Evolutionary conservation across 2,888 invertebrate genomes (phyloP).

Genomic region (Scelioninae gen. 2): DNA sequence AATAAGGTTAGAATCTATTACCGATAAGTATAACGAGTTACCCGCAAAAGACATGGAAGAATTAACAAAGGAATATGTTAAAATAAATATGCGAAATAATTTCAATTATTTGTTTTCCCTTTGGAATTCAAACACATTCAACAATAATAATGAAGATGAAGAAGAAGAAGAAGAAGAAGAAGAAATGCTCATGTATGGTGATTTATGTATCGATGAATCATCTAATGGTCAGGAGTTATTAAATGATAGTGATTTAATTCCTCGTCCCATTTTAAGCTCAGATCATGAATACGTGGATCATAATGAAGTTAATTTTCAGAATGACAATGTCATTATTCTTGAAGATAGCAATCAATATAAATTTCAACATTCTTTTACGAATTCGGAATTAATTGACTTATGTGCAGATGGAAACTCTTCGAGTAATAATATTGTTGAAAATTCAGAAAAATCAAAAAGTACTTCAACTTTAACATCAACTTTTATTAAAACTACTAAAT

Average conservation of each 20-base stretch:
- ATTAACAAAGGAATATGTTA: conserved; percentile 42
- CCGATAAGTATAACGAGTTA: conserved; percentile 22
- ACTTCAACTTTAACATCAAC: no score
- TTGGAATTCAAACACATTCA: conserved; percentile 28
- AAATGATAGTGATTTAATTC: no score
- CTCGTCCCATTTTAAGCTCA: no score
- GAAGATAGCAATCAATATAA: not conserved
- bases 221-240: no score
- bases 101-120: conserved; percentile 41
- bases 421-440: no score
- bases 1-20: conserved; percentile 47
- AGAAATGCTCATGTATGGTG: not conserved
- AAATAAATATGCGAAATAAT: conserved; percentile 32
- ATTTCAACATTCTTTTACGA: not conserved
- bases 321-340: not conserved
- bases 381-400: conserved; percentile 26
- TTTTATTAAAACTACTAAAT: not conserved
- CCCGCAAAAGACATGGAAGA: conserved; percentile 43
- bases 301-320: not conserved
- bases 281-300: conserved; percentile 12
- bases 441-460: no score
- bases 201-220: conserved; percentile 23
- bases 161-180: not conserved
- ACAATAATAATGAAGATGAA: not conserved
- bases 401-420: conserved; percentile 12